Percentiles rank a stretch among this genome's conserved stretches.
Evolutionary conservation across 2,888 invertebrate genomes (phyloP).

Genomic region (Mesorhabditis sp.): DNA sequence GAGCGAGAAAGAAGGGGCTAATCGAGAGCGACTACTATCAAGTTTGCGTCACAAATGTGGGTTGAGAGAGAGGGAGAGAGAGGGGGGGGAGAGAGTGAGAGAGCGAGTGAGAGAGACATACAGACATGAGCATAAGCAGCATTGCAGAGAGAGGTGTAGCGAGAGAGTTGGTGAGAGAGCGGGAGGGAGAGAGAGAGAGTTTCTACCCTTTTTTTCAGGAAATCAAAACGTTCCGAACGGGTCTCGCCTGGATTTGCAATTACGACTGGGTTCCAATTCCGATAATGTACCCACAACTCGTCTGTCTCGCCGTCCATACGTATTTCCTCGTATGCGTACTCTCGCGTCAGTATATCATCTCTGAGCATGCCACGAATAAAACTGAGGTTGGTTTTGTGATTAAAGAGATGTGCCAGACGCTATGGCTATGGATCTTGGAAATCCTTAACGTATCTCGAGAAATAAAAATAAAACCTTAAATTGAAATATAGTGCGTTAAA

Average conservation of each 20-base stretch:
- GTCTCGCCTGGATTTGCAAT: slow-evolving; percentile 46
- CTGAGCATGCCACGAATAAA: slow-evolving; percentile 39
- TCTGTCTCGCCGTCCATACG: slow-evolving; percentile 49
- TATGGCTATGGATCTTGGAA: too few relatives aligned
- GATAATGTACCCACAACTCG: slow-evolving; percentile 43
- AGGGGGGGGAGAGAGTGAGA: too few relatives aligned
- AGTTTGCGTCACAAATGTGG: slow-evolving; percentile 35
- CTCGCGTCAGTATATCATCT: slow-evolving; percentile 48
- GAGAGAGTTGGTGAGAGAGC: too few relatives aligned
- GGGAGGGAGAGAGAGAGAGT: too few relatives aligned
- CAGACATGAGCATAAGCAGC: not conserved
- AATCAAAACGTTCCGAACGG: slow-evolving; percentile 43
- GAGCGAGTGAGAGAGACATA: not conserved
- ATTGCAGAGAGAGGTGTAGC: too few relatives aligned
- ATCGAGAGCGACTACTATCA: slow-evolving; percentile 43
- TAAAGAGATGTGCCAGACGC: too few relatives aligned
- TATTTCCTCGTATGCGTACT: slow-evolving; percentile 53
- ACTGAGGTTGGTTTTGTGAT: slow-evolving; percentile 26
- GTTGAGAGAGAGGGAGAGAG: not conserved
- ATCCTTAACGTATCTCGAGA: too few relatives aligned
- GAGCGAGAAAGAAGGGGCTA: slow-evolving; percentile 40
- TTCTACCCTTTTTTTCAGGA: slow-evolving; percentile 26
- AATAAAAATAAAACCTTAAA: not conserved
- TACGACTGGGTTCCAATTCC: slow-evolving; percentile 46
- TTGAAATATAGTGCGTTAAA: not conserved